Percentiles rank a stretch among this genome's conserved stretches.
phyloP scores from a whole-genome alignment of 2,888 invertebrate genomes.

The Corbicula japonica region DNA sequence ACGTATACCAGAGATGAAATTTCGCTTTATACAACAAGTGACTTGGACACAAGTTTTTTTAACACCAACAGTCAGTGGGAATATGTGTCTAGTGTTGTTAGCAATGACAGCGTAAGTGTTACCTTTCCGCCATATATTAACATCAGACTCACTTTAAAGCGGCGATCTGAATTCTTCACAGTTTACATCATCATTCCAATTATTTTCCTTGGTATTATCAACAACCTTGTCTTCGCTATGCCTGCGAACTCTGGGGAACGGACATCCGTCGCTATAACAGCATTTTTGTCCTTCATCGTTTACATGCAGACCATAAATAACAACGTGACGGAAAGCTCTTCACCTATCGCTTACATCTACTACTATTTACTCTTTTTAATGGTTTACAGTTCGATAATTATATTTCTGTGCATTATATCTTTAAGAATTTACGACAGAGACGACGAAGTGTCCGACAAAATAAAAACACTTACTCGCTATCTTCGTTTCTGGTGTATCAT shows the following conservation, averaged over 20 bases:
- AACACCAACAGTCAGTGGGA: constrained; percentile 47
- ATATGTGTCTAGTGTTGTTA: neutral
- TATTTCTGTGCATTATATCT: constrained; percentile 52
- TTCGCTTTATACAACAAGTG: neutral
- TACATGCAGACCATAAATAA: constrained; percentile 55
- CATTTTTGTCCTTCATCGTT: constrained; percentile 60
- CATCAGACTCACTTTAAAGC: constrained; percentile 34
- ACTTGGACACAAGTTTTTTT: neutral
- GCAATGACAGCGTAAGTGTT: neutral
- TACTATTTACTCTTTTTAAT: constrained; percentile 50
- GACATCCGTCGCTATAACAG: constrained; percentile 54
- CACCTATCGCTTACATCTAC: constrained; percentile 54
- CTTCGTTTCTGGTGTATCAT: neutral
- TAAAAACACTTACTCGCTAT: neutral
- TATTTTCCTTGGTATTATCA: constrained; percentile 37
- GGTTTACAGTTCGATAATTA: constrained; percentile 44
- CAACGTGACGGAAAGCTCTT: constrained; percentile 55
- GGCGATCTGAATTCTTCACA: constrained; percentile 43
- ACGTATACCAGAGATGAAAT: constrained; percentile 18
- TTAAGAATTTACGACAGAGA: constrained; percentile 36
- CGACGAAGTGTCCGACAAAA: neutral
- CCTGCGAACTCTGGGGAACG: constrained; percentile 56
- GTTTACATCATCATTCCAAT: constrained; percentile 52
- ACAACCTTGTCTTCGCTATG: constrained; percentile 55
- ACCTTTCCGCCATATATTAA: neutral